Evolutionary conservation across 2,888 invertebrate genomes (phyloP).

Genomic region (Cantharis lateralis): DNA sequence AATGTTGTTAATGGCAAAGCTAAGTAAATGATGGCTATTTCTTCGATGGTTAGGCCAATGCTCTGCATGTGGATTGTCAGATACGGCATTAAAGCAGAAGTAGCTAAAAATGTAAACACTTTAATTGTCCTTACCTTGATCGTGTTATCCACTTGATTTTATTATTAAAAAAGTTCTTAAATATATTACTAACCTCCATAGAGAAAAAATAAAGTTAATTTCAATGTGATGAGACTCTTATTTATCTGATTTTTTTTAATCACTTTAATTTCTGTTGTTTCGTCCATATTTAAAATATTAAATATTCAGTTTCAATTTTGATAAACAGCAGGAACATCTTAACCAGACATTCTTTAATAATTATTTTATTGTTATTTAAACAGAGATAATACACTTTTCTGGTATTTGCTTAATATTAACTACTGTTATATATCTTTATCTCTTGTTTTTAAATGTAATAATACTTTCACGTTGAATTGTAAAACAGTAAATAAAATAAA

Average conservation of each 20-base stretch:
- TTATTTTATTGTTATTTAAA: not conserved
- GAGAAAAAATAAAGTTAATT: slow-evolving; percentile 81
- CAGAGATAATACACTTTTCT: not conserved
- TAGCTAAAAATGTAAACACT: slow-evolving; percentile 61
- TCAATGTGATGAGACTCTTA: slow-evolving; percentile 78
- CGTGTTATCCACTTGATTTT: not conserved
- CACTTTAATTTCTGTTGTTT: not conserved
- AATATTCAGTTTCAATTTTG: not conserved
- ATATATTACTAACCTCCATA: slow-evolving; percentile 65
- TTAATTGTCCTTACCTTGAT: no score
- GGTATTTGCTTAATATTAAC: not conserved
- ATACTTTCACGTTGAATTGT: not conserved
- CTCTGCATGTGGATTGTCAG: slow-evolving; percentile 90
- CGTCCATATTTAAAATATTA: slow-evolving; percentile 3
- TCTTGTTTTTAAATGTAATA: not conserved
- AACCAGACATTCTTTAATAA: not conserved
- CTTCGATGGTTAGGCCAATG: slow-evolving; percentile 82
- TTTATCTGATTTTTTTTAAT: slow-evolving; percentile 61
- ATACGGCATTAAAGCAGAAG: slow-evolving; percentile 83
- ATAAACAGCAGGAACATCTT: not conserved
- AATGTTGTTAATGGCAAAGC: slow-evolving; percentile 86
- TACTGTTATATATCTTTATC: not conserved
- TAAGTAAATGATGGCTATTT: slow-evolving; percentile 86
- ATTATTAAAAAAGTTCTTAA: not conserved
- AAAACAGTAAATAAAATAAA: not conserved